These are phyloP conservation scores for Dichetophora obliterata DNA, from an alignment of 2,888 invertebrate genomes.

Conservation along the genomic window DNA sequence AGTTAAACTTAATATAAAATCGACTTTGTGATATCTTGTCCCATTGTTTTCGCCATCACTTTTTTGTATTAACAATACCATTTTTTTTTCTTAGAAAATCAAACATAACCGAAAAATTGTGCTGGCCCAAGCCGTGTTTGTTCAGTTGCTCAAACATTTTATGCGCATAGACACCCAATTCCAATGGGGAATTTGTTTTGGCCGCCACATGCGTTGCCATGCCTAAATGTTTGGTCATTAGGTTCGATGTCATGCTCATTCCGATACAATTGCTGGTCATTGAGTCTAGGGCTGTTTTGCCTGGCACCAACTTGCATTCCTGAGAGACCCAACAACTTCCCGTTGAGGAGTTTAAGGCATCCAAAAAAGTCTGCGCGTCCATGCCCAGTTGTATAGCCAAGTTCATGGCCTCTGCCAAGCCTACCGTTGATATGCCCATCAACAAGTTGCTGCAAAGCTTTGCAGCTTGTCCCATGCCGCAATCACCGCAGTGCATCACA, in stretches of 20 bases:
- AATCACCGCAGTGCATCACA: constrained; percentile 90
- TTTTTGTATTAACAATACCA: constrained; percentile 8
- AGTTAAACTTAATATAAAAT: too few species aligned
- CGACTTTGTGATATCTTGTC: too few species aligned
- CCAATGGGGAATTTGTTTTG: constrained; percentile 81
- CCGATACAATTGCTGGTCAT: constrained; percentile 86
- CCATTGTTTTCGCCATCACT: too few species aligned
- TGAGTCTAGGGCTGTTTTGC: constrained; percentile 89
- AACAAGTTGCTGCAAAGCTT: constrained; percentile 97
- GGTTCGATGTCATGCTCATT: constrained; percentile 81
- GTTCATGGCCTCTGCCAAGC: constrained; percentile 94
- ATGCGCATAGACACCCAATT: constrained; percentile 88
- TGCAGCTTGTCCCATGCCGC: constrained; percentile 93
- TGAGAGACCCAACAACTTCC: constrained; percentile 97
- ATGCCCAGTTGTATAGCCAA: constrained; percentile 93
- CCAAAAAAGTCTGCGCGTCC: constrained; percentile 86
- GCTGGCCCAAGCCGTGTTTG: constrained; percentile 81
- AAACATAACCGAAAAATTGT: constrained; percentile 94
- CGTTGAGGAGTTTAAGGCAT: constrained; percentile 92
- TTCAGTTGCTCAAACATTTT: constrained; percentile 88
- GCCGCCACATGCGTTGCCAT: constrained; percentile 89
- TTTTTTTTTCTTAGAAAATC: constrained; percentile 80
- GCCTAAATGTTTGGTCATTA: constrained; percentile 94
- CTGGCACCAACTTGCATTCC: constrained; percentile 96
- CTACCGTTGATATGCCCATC: constrained; percentile 94